Percentiles rank a stretch among this genome's conserved stretches.
Conservation (phyloP, 2,888 invertebrate genomes). For the Brachyopa scutellaris region DNA sequence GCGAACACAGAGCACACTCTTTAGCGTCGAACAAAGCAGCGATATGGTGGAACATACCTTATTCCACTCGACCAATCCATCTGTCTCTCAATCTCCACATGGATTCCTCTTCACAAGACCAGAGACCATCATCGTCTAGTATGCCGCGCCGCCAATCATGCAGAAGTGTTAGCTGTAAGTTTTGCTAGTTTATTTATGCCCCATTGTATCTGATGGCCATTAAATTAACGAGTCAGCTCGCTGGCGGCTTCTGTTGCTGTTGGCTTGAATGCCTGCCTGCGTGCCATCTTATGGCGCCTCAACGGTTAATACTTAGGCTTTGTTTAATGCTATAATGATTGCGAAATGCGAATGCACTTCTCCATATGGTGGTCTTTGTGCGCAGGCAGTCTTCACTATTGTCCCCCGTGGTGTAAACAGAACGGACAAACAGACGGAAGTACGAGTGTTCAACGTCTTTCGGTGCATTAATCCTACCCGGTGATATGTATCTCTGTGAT, state of each 20-base stretch:
- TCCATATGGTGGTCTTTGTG: background rate
- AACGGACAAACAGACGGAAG: background rate
- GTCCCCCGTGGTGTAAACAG: background rate
- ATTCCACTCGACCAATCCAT: slow-evolving; percentile 46
- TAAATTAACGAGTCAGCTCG: slow-evolving; percentile 60
- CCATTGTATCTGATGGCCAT: slow-evolving; percentile 66
- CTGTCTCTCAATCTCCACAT: slow-evolving; percentile 7
- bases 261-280: slow-evolving; percentile 30
- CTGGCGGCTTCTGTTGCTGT: slow-evolving; percentile 28
- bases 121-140: background rate
- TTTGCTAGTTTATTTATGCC: slow-evolving; percentile 65
- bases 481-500: slow-evolving; percentile 44
- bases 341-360: slow-evolving; percentile 33
- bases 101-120: slow-evolving; percentile 2
- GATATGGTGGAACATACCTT: slow-evolving; percentile 42
- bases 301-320: slow-evolving; percentile 52
- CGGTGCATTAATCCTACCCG: slow-evolving; percentile 17
- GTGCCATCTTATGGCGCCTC: slow-evolving; percentile 61
- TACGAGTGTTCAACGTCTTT: slow-evolving; percentile 48
- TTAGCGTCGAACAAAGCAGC: slow-evolving; percentile 44
- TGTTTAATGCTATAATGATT: slow-evolving; percentile 63
- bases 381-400: background rate
- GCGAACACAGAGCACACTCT: slow-evolving; percentile 13
- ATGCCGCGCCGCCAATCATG: slow-evolving; percentile 49
- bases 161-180: slow-evolving; percentile 64